These are phyloP conservation scores for Harpagifer antarcticus DNA, from an alignment of 2,797 vertebrate species.

Conservation along the genomic window DNA sequence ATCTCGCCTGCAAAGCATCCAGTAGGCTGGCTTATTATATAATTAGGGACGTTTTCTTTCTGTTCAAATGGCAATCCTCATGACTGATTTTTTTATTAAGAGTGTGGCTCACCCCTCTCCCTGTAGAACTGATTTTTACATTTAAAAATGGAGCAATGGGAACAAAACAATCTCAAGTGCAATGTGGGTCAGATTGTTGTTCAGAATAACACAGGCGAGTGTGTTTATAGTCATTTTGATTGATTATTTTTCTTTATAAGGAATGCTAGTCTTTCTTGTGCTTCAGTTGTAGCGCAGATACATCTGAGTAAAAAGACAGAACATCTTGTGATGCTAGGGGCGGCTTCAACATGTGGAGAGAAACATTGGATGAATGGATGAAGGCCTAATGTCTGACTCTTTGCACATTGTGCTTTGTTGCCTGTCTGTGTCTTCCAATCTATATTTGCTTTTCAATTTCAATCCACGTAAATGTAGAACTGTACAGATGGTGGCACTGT, in stretches of 20 bases:
- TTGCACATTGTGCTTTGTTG: conserved; percentile 1
- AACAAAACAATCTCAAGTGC: conserved; percentile 66
- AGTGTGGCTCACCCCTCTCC: conserved; percentile 51
- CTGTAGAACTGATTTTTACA: conserved; percentile 56
- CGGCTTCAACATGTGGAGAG: conserved; percentile 32
- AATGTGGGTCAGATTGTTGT: conserved; percentile 65
- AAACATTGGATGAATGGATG: conserved; percentile 45
- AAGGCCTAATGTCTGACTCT: conserved; percentile 26
- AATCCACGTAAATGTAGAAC: conserved; percentile 1
- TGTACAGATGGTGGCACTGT: conserved; percentile 22
- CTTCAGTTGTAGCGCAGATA: conserved; percentile 1
- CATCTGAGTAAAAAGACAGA: conserved; percentile 10
- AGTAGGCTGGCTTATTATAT: conserved; percentile 78
- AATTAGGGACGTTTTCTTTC: conserved; percentile 78
- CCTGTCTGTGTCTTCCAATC: conserved; percentile 20
- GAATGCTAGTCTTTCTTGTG: conserved; percentile 3
- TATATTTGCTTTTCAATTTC: conserved; percentile 22
- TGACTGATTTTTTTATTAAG: conserved; percentile 79
- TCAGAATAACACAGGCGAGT: conserved; percentile 55
- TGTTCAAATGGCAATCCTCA: conserved; percentile 82
- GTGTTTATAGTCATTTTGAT: conserved; percentile 14
- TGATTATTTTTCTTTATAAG: conserved; percentile 1
- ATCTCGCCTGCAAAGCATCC: conserved; percentile 78
- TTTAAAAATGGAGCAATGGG: conserved; percentile 52
- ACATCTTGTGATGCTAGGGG: conserved; percentile 15